Evolutionary conservation across 1,140 invertebrate genomes (phyloP), one percentile per base, ranked within the genome.

Genomic region (Panagrolaimus sp.): DNA sequence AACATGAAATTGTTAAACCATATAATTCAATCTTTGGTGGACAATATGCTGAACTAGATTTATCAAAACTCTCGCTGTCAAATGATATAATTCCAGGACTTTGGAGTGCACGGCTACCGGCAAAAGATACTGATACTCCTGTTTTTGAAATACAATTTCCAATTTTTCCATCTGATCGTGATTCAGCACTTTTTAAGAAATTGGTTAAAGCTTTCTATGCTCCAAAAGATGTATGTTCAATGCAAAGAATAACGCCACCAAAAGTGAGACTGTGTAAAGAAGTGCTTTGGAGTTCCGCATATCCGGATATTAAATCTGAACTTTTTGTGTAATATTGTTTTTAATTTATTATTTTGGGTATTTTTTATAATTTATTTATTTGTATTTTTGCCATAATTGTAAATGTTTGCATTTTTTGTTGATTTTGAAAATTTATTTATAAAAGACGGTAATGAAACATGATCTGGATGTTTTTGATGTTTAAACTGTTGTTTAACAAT

Each of bases 1-100:
- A 57, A 27, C 61, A 23, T 45, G 44, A 64, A 23, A 45, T 14
- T 46, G 51, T 42, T n/a, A 48, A 45, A 20, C 67, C 61, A 13
- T 68, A 68, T 43, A 65, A 68, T 51, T 68, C 67, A 16, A 68
- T 68, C 61, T 68, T 46, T 44, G 57, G 57, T n/a, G 61, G 51
- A 5, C 67, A 68, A 42, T 64, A 65, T 57, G 47, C 66, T 31
- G n/a, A 42, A 14, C 13, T 67, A 5, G 66, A 67, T 42, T 45
- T 67, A 9, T 23, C 23, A 9, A 63, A 53, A 63, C 7, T 38
- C 31, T 1, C 46, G 7, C n/a, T 53, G 4, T 16, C 16, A 5
- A 20, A 42, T 9, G 16, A 27, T 2, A 14, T 67, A 9, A 14
- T 57, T n/a, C 44, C 66, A 13, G 66, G 66, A 9, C 20, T 53